Percentiles rank a stretch among this genome's conserved stretches.
These are phyloP conservation scores for Brachionus plicatilis DNA, from an alignment of 1,140 invertebrate species.

Conservation along the genomic window DNA sequence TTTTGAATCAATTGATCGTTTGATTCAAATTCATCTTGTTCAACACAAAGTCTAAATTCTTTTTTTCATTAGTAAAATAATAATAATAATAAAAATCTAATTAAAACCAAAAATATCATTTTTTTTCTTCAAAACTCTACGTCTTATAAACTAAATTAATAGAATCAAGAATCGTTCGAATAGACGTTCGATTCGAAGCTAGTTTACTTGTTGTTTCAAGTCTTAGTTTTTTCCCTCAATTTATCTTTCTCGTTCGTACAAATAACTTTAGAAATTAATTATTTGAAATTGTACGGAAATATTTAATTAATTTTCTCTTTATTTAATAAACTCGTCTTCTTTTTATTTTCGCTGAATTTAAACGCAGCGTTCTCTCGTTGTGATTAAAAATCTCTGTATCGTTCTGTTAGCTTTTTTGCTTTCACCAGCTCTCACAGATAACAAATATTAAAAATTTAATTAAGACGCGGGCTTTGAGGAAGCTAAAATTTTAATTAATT, in stretches of 20 bases:
- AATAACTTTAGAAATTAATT: constrained; percentile 27
- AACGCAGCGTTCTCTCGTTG: background rate
- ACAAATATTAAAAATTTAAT: constrained; percentile 38
- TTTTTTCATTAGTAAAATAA: constrained; percentile 24
- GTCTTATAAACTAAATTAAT: constrained; percentile 37
- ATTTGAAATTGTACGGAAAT: constrained; percentile 31
- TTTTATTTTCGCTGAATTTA: background rate
- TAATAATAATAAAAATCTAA: constrained; percentile 31
- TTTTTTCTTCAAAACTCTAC: background rate
- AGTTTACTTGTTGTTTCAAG: constrained; percentile 14
- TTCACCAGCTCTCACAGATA: constrained; percentile 1
- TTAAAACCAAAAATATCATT: constrained; percentile 33
- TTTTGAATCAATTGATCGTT: constrained; percentile 17
- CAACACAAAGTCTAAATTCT: constrained; percentile 23
- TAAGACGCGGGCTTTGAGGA: constrained; percentile 29
- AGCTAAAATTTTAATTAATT: constrained; percentile 31
- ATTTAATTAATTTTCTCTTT: constrained; percentile 39
- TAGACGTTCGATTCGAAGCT: constrained; percentile 9
- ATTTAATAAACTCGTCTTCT: constrained; percentile 22
- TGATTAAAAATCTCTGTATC: background rate
- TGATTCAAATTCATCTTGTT: constrained; percentile 26
- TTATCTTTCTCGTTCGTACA: background rate
- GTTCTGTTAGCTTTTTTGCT: constrained; percentile 8
- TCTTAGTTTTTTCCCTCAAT: background rate
- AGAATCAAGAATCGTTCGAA: constrained; percentile 26